These are phyloP conservation scores for Hemiscyllium ocellatum DNA, from an alignment of 2,113 vertebrate genomes.

Conservation along the genomic window DNA sequence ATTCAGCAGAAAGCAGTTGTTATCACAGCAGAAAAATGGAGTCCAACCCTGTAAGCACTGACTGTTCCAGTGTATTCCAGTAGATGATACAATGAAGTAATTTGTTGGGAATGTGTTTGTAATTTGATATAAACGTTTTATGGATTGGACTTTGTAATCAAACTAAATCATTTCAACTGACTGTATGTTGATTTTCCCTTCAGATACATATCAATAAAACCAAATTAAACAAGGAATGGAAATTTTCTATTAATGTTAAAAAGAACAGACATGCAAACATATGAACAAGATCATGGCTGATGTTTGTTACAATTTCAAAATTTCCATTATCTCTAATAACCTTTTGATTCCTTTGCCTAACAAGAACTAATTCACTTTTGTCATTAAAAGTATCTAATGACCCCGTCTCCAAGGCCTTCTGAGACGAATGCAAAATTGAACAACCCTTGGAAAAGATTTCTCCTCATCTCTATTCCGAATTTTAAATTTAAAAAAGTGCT, in stretches of 20 bases:
- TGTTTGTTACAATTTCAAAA: too few species aligned
- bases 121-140: conserved; percentile 31
- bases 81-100: conserved; percentile 15
- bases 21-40: conserved; percentile 49
- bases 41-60: conserved; percentile 41
- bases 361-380: too few species aligned
- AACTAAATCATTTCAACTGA: conserved; percentile 31
- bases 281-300: too few species aligned
- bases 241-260: conserved; percentile 9
- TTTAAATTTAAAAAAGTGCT: too few species aligned
- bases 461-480: too few species aligned
- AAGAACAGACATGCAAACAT: too few species aligned
- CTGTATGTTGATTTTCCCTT: conserved; percentile 36
- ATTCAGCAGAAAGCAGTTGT: conserved; percentile 43
- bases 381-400: too few species aligned
- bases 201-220: conserved; percentile 34
- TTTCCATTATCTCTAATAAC: too few species aligned
- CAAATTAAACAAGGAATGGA: conserved; percentile 10
- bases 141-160: conserved; percentile 35
- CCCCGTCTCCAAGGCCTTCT: too few species aligned
- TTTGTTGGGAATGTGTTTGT: conserved; percentile 20
- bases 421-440: too few species aligned
- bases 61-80: conserved; percentile 46
- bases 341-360: too few species aligned
- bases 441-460: too few species aligned